A percentile compares a stretch with the other conserved stretches of the same genome.
Evolutionary conservation across 2,113 vertebrate species (phyloP).

Genomic region (Heliornis fulica): DNA sequence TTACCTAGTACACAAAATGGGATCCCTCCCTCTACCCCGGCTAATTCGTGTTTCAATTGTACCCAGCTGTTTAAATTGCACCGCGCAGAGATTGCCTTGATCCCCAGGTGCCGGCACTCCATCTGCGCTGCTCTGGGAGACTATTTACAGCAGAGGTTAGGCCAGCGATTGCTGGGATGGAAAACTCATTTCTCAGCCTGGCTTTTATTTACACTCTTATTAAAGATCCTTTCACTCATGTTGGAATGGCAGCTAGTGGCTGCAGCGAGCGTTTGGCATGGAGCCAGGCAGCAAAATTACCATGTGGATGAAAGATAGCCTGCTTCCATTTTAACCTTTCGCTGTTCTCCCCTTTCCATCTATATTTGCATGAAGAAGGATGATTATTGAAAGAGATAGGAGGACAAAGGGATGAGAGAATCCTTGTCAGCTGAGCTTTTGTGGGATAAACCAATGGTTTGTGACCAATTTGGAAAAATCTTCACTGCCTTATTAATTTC

Average conservation of each 20-base stretch:
- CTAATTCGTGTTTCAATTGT: slow-evolving; percentile 55
- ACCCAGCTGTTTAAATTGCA: slow-evolving; percentile 68
- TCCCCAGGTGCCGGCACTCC: slow-evolving; percentile 72
- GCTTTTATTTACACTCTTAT: slow-evolving; percentile 80
- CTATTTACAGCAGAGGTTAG: slow-evolving; percentile 73
- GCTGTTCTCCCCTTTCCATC: slow-evolving; percentile 33
- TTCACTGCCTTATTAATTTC: slow-evolving; percentile 18
- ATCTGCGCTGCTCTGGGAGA: slow-evolving; percentile 65
- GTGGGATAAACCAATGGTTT: background rate
- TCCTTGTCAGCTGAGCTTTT: slow-evolving; percentile 2
- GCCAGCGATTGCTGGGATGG: slow-evolving; percentile 74
- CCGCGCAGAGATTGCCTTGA: slow-evolving; percentile 58
- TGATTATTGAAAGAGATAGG: slow-evolving; percentile 50
- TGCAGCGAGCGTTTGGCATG: slow-evolving; percentile 52
- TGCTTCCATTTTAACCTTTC: slow-evolving; percentile 73
- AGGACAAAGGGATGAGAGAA: slow-evolving; percentile 47
- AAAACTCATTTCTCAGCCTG: slow-evolving; percentile 78
- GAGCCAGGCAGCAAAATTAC: slow-evolving; percentile 62
- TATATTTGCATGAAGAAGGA: slow-evolving; percentile 67
- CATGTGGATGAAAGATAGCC: slow-evolving; percentile 66
- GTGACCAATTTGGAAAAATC: slow-evolving; percentile 26
- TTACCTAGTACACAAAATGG: slow-evolving; percentile 29
- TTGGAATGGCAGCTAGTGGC: slow-evolving; percentile 70
- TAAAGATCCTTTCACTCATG: slow-evolving; percentile 76
- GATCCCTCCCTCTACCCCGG: slow-evolving; percentile 13